Evolutionary conservation across 2,797 vertebrate species (phyloP), one percentile per base, ranked within the genome.

Genomic region (Coregonus ussuriensis): DNA sequence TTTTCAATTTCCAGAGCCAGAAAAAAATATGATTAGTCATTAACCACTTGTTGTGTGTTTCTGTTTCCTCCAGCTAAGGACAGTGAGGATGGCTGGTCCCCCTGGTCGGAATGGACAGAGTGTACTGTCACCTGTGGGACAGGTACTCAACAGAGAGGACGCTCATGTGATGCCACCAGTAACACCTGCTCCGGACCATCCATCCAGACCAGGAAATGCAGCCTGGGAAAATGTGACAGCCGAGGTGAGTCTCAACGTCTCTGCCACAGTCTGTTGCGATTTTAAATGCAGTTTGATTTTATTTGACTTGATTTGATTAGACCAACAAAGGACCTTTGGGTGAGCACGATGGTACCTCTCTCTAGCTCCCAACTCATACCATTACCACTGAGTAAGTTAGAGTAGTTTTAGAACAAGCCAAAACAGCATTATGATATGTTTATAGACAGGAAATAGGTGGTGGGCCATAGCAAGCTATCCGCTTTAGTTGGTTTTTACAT

Each of bases 81-180:
- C 81, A 92, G 93, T 0, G 97, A 98, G 65, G 95, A 98, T 18
- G 97, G 96, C 81, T 99, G 98, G 98, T 99, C 98, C 4, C 98
- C 96, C 0, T 99, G 98, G 98, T 98, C 98, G 0, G 98, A 99
- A 86, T 99, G 98, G 98, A 99, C 98, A 0, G 95, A 98, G 84
- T 99, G 98, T 86, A 99, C 98, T 0, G 95, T 96, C 79, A 97
- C 97, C 0, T 99, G 98, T 41, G 98, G 98, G 18, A 94, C 95
- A 3, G 98, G 98, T 75, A 99, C 98, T 31, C 98, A 99, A 84
- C 98, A 99, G 90, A 94, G 98, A 81, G 98, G 98, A 67, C 93
- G 98, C 29, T 99, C 98, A 0, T 99, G 98, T 79, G 98, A 99
- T 4, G 97, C 95, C 82, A 99, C 97, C 82, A 98, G 96, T 88